Evolutionary conservation across 2,797 vertebrate species (phyloP).

Genomic region (Aselliscus stoliczkanus): DNA sequence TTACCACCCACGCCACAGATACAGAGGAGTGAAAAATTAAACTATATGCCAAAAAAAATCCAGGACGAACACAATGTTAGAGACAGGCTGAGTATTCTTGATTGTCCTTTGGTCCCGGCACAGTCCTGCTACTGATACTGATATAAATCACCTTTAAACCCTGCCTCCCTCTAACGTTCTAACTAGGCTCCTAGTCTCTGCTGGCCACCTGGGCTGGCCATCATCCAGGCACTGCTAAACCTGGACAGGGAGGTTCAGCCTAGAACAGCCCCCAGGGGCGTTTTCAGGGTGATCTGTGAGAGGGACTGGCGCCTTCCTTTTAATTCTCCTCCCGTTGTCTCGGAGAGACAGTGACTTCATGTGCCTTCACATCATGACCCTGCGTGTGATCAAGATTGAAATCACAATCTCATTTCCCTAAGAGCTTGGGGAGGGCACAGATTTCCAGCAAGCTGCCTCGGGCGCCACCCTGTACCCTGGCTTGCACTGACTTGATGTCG

Average conservation of each 20-base stretch:
- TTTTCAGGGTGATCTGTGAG: not conserved
- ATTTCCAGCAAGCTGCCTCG: not conserved
- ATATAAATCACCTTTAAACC: not conserved
- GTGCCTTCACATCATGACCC: not conserved
- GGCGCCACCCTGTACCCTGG: not conserved
- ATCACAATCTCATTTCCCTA: constrained; percentile 26
- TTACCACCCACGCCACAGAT: not conserved
- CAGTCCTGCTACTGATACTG: not conserved
- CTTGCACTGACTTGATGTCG: not conserved
- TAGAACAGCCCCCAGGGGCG: not conserved
- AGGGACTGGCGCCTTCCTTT: not conserved
- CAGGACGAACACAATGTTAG: not conserved
- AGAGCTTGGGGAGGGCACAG: not conserved
- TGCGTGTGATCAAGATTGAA: not conserved
- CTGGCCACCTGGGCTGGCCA: not conserved
- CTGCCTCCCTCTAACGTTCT: not conserved
- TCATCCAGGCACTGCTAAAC: not conserved
- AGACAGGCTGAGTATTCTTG: not conserved
- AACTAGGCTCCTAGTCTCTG: not conserved
- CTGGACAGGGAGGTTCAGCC: not conserved
- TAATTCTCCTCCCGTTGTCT: not conserved
- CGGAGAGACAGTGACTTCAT: not conserved
- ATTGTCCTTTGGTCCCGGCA: not conserved
- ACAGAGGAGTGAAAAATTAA: not conserved
- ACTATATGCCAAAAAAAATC: not conserved